Conservation (phyloP, 2,888 invertebrate genomes). For the Nomada fucata region DNA sequence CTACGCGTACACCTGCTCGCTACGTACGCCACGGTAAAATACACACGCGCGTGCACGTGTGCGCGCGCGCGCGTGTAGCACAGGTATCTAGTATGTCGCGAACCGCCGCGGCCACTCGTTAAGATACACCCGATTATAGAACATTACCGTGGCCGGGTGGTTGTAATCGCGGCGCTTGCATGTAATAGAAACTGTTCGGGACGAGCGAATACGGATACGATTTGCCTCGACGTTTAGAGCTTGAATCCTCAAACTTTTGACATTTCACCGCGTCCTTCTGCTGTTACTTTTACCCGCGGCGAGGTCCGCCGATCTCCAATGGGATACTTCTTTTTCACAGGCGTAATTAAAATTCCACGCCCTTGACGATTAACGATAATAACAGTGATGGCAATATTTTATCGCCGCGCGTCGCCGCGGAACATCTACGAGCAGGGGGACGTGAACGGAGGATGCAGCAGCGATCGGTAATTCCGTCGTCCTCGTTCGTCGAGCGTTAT, state of each 20-base stretch:
- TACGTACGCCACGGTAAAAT: constrained; percentile 13
- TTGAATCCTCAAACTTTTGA: background rate
- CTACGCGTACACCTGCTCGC: constrained; percentile 41
- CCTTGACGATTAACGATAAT: background rate
- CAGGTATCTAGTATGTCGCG: constrained; percentile 54
- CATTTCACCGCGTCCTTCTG: background rate
- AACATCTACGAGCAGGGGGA: too few species aligned
- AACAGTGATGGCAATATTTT: background rate
- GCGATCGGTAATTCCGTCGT: too few species aligned
- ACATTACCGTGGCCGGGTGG: constrained; percentile 62
- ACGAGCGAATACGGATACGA: constrained; percentile 26
- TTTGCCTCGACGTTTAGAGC: constrained; percentile 3
- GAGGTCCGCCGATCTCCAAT: background rate
- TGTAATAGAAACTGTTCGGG: constrained; percentile 67
- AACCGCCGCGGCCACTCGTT: constrained; percentile 65
- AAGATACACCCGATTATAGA: constrained; percentile 70
- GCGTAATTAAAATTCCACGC: too few species aligned
- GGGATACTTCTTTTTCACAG: too few species aligned
- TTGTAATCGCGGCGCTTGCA: constrained; percentile 65
- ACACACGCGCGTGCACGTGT: too few species aligned
- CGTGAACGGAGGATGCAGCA: too few species aligned
- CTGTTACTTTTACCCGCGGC: background rate
- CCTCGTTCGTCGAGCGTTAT: too few species aligned
- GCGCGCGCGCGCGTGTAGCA: background rate
- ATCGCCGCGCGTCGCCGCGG: too few species aligned